Evolutionary conservation across 2,888 invertebrate genomes (phyloP), one percentile per base, ranked within the genome.

Genomic region (Mythimna loreyi): DNA sequence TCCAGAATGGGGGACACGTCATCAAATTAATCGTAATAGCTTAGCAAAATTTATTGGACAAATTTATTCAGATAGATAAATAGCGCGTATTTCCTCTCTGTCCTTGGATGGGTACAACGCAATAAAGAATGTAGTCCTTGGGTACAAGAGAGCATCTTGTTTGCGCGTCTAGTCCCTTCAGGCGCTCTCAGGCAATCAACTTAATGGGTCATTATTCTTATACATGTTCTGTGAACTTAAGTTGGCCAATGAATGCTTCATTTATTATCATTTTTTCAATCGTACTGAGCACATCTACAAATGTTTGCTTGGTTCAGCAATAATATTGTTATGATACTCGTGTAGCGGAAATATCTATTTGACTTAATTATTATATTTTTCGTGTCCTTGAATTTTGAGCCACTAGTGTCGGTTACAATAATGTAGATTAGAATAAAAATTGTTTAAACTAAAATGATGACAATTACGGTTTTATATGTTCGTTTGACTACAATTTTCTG

Each of bases 81-180:
- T 53, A 53, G n/a, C 49, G 28, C 50, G n/a, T 65, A 25, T 63
- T 53, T 68, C 30, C 23, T 72, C 33, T 30, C 25, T 64, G 50
- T 58, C 80, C 77, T 70, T 80, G 68, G 36, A 57, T 59, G 45
- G n/a, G 13, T 49, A 57, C 67, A 33, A 73, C 73, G 68, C 61
- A 77, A 81, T 77, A 77, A 81, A 76, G 61, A 70, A 73, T 45
- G 52, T 62, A 68, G 78, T 75, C 88, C 89, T 87, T 89, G 85
- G 81, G 81, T 66, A 70, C 81, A 61, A 60, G 67, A 79, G 67
- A 75, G 75, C 68, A 75, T 83, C 78, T 85, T 86, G 84, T 88
- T 85, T 85, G 82, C 75, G 36, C 80, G 72, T 69, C 81, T 80
- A 75, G 77, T 81, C 76, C 82, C 76, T 85, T 75, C 58, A 66